Conservation (phyloP, 1,140 invertebrate species). For the Trialeurodes vaporariorum region DNA sequence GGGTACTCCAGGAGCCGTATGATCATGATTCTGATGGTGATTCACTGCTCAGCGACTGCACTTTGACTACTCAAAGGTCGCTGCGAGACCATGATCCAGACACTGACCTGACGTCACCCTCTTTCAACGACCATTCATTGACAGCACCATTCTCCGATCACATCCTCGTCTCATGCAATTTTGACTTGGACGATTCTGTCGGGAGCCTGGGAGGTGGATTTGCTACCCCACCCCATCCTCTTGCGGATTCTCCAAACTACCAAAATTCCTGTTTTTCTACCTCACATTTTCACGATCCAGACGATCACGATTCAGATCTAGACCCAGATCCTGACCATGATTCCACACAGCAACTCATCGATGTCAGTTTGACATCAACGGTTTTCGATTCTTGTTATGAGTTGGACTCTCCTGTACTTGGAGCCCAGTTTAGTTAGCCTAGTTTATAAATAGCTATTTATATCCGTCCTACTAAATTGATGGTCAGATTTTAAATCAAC, state of each 20-base stretch:
- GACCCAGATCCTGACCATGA: neutral
- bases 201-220: neutral
- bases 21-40: neutral
- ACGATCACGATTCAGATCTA: too few species aligned
- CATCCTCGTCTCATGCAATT: neutral
- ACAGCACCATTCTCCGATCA: neutral
- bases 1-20: slow-evolving; percentile 21
- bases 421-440: neutral
- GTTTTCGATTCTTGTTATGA: neutral
- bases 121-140: neutral
- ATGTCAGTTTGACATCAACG: neutral
- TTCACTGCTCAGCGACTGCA: neutral
- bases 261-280: neutral
- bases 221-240: neutral
- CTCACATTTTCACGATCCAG: neutral
- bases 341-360: neutral
- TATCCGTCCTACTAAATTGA: too few species aligned
- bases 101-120: neutral
- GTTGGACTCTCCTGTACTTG: neutral
- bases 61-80: too few species aligned
- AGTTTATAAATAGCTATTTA: too few species aligned
- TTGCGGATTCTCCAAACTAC: too few species aligned
- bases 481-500: too few species aligned
- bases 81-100: too few species aligned
- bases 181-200: neutral